phyloP scores from a whole-genome alignment of 2,797 vertebrate species.

The Pipistrellus kuhlii region DNA sequence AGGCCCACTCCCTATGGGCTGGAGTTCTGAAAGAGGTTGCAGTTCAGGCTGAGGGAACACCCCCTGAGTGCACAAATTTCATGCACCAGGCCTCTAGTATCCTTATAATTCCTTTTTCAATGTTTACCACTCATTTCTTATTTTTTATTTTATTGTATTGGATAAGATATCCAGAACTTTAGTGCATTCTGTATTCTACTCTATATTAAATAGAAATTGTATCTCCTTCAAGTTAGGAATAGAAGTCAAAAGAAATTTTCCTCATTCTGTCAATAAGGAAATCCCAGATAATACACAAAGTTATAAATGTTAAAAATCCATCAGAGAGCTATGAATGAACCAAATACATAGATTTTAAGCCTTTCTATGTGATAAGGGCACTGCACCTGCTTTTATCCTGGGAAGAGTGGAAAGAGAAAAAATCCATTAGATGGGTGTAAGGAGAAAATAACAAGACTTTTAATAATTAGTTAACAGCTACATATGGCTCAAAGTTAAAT shows the following conservation, averaged over 20 bases:
- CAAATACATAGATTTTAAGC: background rate
- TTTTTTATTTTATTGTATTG: background rate
- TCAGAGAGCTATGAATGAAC: background rate
- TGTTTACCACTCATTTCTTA: background rate
- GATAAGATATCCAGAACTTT: slow-evolving; percentile 19
- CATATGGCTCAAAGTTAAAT: background rate
- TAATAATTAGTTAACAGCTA: background rate
- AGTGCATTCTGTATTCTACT: background rate
- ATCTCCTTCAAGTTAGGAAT: background rate
- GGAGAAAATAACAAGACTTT: slow-evolving; percentile 1
- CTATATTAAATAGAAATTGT: background rate
- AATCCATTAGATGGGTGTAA: background rate
- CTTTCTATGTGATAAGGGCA: background rate
- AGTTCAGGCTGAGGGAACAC: too few species aligned
- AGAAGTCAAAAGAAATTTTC: background rate
- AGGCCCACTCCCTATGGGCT: too few species aligned
- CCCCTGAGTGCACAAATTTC: too few species aligned
- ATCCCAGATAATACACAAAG: background rate
- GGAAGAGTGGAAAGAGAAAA: background rate
- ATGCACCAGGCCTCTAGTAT: background rate
- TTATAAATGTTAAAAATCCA: background rate
- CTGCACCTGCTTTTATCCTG: background rate
- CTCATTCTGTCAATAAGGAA: background rate
- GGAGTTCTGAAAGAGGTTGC: too few species aligned
- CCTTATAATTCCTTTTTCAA: background rate